Evolutionary conservation across 1,140 invertebrate species (phyloP).

Genomic region (Drosophila prosaltans): DNA sequence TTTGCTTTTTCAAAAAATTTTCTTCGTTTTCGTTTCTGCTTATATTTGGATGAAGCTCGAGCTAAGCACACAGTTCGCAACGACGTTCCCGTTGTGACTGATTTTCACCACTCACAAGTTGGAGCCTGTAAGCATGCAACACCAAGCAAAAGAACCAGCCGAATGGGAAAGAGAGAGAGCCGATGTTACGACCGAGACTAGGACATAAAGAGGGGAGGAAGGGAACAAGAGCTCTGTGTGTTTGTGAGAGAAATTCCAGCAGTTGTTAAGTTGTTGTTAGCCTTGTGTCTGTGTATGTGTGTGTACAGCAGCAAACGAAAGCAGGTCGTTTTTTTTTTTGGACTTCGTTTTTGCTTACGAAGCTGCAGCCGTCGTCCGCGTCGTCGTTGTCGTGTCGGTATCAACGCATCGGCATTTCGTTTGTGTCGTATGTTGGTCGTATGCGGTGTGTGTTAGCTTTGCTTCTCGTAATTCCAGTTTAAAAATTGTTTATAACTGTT

Average conservation of each 20-base stretch:
- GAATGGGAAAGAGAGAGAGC: constrained; percentile 3
- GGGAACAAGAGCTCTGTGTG: not conserved
- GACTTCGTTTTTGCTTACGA: not conserved
- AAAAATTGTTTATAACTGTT: constrained; percentile 74
- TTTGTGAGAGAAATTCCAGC: constrained; percentile 5
- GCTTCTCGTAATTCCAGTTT: constrained; percentile 42
- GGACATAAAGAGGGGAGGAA: not conserved
- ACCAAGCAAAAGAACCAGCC: constrained; percentile 27
- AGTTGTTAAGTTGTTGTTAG: constrained; percentile 11
- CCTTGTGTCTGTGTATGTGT: constrained; percentile 2
- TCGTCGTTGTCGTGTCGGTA: not conserved
- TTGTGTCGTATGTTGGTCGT: not conserved
- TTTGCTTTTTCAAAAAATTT: constrained; percentile 53
- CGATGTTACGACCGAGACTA: not conserved
- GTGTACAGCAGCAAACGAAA: constrained; percentile 18
- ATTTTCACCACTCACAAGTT: constrained; percentile 74
- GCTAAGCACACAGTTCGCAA: constrained; percentile 77
- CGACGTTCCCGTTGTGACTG: constrained; percentile 83
- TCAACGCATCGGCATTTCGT: not conserved
- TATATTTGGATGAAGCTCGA: constrained; percentile 52
- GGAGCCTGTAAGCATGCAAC: constrained; percentile 33
- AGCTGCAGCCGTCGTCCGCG: not conserved
- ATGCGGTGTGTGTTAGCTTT: not conserved
- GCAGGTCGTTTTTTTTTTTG: constrained; percentile 9
- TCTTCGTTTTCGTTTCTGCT: constrained; percentile 35